Evolutionary conservation across 2,113 vertebrate genomes (phyloP).

Genomic region (Psephotus haematonotus): DNA sequence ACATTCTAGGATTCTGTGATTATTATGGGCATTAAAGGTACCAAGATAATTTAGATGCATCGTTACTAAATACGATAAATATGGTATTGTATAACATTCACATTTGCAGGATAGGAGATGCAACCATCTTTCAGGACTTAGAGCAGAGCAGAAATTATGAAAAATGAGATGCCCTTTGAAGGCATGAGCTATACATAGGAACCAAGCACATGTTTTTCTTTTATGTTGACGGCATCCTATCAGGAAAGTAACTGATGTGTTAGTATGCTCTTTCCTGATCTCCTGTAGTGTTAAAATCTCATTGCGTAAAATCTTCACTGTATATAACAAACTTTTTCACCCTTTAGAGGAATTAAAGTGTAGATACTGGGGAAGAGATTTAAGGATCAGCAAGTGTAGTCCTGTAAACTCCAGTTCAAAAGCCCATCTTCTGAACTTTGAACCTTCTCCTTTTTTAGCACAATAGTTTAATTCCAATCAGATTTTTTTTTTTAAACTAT

Average conservation of each 20-base stretch:
- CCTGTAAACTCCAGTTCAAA: not conserved
- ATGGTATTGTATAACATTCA: not conserved
- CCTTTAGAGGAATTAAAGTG: not conserved
- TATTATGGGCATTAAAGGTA: not conserved
- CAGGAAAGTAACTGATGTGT: not conserved
- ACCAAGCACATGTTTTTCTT: not conserved
- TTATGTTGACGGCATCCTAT: not conserved
- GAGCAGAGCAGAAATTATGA: not conserved
- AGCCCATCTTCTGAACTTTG: not conserved
- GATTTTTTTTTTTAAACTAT: not conserved
- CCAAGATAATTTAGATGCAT: not conserved
- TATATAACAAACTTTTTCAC: not conserved
- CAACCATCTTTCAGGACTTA: not conserved
- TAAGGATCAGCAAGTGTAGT: not conserved
- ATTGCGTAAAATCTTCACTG: not conserved
- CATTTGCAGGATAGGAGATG: not conserved
- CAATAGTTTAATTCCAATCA: not conserved
- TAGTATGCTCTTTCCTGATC: not conserved
- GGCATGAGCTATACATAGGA: not conserved
- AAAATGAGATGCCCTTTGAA: not conserved
- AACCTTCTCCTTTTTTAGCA: not conserved
- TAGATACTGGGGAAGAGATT: not conserved
- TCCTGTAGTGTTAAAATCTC: not conserved
- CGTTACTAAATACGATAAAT: not conserved
- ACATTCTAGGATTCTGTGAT: not conserved